A percentile compares a stretch with the other conserved stretches of the same genome.
These are phyloP conservation scores for Cairina moschata DNA, from an alignment of 2,113 vertebrate genomes.

Conservation along the genomic window DNA sequence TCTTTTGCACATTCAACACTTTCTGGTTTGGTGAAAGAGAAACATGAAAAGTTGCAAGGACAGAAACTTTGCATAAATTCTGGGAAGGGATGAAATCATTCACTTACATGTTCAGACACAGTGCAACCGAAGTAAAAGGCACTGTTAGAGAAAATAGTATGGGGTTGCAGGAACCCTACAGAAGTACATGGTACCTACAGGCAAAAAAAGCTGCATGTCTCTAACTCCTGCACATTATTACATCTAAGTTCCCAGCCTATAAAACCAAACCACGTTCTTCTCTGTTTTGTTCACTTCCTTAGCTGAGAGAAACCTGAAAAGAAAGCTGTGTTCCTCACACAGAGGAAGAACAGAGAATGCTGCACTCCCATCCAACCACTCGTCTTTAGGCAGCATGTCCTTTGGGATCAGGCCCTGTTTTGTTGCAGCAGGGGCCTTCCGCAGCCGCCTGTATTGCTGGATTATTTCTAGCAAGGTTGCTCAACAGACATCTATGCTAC, in stretches of 20 bases:
- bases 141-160: neutral
- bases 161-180: neutral
- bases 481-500: neutral
- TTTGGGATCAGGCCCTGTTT: neutral
- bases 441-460: neutral
- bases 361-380: neutral
- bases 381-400: neutral
- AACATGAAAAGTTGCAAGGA: neutral
- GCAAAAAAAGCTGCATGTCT: neutral
- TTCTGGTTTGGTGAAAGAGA: neutral
- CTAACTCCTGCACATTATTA: neutral
- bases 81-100: neutral
- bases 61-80: neutral
- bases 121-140: neutral
- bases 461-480: neutral
- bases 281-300: neutral
- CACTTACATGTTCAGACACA: slow-evolving; percentile 26
- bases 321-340: rapidly evolving
- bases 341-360: neutral
- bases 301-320: neutral
- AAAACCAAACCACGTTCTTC: neutral
- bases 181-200: neutral
- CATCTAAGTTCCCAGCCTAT: neutral
- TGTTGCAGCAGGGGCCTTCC: rapidly evolving
- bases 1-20: neutral